These are phyloP conservation scores for Bradysia coprophila DNA, from an alignment of 1,140 invertebrate species.

Conservation along the genomic window DNA sequence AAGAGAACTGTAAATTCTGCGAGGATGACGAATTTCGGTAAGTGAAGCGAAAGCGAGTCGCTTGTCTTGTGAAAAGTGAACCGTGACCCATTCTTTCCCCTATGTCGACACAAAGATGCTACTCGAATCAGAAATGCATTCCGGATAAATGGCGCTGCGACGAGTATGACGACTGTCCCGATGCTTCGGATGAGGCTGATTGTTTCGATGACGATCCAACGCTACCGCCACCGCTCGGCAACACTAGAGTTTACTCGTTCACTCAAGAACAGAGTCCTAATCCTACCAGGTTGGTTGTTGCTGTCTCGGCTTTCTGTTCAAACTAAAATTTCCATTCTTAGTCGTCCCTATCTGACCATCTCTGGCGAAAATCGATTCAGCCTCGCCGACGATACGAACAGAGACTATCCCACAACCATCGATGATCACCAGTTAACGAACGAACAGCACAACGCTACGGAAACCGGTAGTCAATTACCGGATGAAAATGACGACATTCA, in stretches of 20 bases:
- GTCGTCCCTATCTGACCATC: slow-evolving; percentile 1
- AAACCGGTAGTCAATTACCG: too few species aligned
- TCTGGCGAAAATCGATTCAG: not conserved
- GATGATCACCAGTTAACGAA: too few species aligned
- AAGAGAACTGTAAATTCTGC: slow-evolving; percentile 35
- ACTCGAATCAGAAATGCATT: slow-evolving; percentile 42
- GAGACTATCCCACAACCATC: not conserved
- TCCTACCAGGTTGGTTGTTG: not conserved
- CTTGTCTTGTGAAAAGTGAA: too few species aligned
- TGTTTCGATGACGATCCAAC: slow-evolving; percentile 19
- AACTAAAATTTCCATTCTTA: too few species aligned
- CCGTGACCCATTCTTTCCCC: too few species aligned
- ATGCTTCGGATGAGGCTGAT: slow-evolving; percentile 56
- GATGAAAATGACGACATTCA: slow-evolving; percentile 12
- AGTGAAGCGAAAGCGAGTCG: too few species aligned
- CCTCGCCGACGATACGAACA: not conserved
- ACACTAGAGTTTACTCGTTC: slow-evolving; percentile 17
- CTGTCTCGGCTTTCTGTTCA: too few species aligned
- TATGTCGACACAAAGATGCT: too few species aligned
- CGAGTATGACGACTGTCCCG: slow-evolving; percentile 57
- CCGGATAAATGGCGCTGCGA: slow-evolving; percentile 59
- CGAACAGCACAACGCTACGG: too few species aligned
- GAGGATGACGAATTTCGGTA: slow-evolving; percentile 31
- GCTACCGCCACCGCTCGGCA: slow-evolving; percentile 10
- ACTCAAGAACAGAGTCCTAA: slow-evolving; percentile 15